Conservation (phyloP, 2,888 invertebrate species). For the Leptogaster cylindrica region DNA sequence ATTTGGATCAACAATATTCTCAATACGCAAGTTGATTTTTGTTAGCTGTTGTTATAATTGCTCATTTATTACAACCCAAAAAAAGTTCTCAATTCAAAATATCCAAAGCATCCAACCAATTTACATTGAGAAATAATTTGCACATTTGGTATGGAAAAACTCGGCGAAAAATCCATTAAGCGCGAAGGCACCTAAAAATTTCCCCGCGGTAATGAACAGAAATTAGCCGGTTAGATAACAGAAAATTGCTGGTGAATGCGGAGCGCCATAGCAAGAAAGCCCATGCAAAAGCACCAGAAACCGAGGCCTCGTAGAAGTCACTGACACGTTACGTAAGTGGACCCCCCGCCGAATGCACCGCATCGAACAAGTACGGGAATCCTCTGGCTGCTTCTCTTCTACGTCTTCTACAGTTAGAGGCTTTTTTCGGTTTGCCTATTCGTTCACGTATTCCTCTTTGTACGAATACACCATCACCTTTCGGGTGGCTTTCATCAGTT, state of each 20-base stretch:
- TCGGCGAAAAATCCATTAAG: background rate
- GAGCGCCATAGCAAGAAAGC: background rate
- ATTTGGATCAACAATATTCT: too few species aligned
- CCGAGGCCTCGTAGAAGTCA: constrained; percentile 21
- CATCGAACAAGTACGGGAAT: constrained; percentile 20
- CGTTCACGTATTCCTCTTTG: background rate
- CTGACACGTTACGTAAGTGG: constrained; percentile 25
- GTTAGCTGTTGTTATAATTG: too few species aligned
- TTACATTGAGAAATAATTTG: too few species aligned
- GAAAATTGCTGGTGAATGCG: background rate
- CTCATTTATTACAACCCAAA: too few species aligned
- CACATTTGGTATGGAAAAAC: too few species aligned
- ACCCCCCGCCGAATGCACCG: background rate
- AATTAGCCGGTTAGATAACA: constrained; percentile 27
- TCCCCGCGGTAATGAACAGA: constrained; percentile 8
- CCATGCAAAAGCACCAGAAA: background rate
- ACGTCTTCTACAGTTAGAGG: background rate
- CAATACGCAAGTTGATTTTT: too few species aligned
- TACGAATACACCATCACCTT: constrained; percentile 4
- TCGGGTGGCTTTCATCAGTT: constrained; percentile 26
- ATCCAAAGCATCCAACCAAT: too few species aligned
- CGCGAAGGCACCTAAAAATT: too few species aligned
- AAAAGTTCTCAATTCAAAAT: too few species aligned
- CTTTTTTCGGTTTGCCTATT: background rate
- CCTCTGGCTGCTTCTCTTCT: constrained; percentile 10